Evolutionary conservation across 2,888 invertebrate species (phyloP), one percentile per base, ranked within the genome.

Genomic region (Temnothorax unifasciatus): DNA sequence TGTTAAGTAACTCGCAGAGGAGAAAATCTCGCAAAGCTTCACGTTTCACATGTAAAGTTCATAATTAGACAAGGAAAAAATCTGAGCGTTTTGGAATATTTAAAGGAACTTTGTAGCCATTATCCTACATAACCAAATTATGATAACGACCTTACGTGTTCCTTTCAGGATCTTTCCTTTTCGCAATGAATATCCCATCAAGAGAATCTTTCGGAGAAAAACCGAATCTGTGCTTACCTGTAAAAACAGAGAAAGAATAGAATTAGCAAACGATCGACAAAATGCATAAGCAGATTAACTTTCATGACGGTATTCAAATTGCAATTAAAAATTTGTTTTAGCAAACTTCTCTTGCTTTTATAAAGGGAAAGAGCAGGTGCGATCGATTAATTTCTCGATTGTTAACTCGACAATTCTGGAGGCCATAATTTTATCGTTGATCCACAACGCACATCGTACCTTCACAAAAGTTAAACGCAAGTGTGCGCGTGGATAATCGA

Each of bases 401-500:
- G 74, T 81, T 61, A 74, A 81, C 47, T 47, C 71, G 41, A 68
- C 29, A 74, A 77, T 44, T 77, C 68, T 41, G 68, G n/a, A 25
- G 69, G 29, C 69, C 57, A 77, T 77, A 77, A 77, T 77, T 77
- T 77, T 54, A 77, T 77, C 50, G 66, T 61, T 68, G 76, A 77
- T 77, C 41, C 76, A 41, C 41, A 52, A 77, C 68, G 52, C 54
- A 77, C 66, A 66, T 66, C 52, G 76, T 52, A 38, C 68, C 41
- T 54, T 54, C 77, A 68, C 69, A 77, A 77, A 77, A 77, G 77
- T 68, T 68, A 77, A 68, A 77, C 77, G 77, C 77, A 77, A 77
- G 77, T 77, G 69, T 68, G 77, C 77, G 69, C 68, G 69, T 68
- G 77, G 77, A 77, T 77, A 77, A 77, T 77, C 77, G 69, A 77